phyloP scores from a whole-genome alignment of 2,888 invertebrate genomes.

The Heliconius cydno region DNA sequence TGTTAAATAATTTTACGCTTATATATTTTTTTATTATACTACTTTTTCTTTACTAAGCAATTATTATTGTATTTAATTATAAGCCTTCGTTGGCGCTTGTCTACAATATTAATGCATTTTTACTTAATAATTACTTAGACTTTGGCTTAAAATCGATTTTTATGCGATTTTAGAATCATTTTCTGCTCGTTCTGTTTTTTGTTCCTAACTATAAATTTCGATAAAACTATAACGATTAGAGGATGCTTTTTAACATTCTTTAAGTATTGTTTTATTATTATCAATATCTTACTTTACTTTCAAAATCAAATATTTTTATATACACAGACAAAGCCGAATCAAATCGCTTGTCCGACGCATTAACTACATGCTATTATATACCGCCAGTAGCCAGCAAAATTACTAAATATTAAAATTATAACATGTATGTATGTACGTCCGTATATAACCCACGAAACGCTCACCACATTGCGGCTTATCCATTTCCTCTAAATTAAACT shows the following conservation, averaged over 20 bases:
- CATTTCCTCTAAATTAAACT: slow-evolving; percentile 67
- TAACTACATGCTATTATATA: not conserved
- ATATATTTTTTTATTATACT: not conserved
- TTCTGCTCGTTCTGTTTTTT: not conserved
- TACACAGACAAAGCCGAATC: not conserved
- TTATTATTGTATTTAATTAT: not conserved
- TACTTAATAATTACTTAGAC: not conserved
- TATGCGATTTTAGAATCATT: not conserved
- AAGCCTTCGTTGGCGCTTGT: not conserved
- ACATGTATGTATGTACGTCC: not conserved
- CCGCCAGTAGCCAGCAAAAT: slow-evolving; percentile 41
- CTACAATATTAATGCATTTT: not conserved
- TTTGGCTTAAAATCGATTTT: not conserved
- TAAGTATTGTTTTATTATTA: too few relatives aligned
- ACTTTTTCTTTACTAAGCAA: not conserved
- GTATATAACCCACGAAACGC: slow-evolving; percentile 3
- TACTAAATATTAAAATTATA: slow-evolving; percentile 17
- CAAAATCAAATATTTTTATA: not conserved
- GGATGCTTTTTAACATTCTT: too few relatives aligned
- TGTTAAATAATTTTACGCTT: not conserved
- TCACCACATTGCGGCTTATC: slow-evolving; percentile 66
- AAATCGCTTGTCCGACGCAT: not conserved
- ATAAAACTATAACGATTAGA: too few relatives aligned
- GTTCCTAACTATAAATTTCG: too few relatives aligned
- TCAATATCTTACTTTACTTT: too few relatives aligned